Conservation (phyloP, 2,797 vertebrate species). For the Phrynocephalus vlangalii region DNA sequence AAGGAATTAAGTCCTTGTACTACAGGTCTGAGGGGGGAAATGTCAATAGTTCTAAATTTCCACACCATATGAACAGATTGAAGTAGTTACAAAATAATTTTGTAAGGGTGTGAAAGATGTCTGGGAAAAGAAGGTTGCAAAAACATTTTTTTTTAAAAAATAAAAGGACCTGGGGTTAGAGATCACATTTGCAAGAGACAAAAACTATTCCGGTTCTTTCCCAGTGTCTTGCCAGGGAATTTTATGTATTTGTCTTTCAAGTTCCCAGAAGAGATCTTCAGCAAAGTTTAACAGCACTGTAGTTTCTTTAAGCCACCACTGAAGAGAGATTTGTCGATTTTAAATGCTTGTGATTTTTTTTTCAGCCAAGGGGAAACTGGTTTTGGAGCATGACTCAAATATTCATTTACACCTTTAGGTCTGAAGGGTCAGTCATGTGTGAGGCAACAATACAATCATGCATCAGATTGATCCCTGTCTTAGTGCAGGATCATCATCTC, state of each 20-base stretch:
- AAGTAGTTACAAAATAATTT: slow-evolving; percentile 37
- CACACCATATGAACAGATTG: slow-evolving; percentile 27
- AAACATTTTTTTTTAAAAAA: background rate
- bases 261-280: background rate
- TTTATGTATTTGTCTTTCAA: slow-evolving; percentile 6
- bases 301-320: slow-evolving; percentile 16
- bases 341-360: background rate
- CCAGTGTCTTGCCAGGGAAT: slow-evolving; percentile 21
- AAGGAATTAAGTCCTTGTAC: slow-evolving; percentile 35
- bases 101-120: slow-evolving; percentile 10
- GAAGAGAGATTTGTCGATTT: background rate
- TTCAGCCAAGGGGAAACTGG: background rate
- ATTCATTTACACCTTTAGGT: background rate
- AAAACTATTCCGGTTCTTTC: slow-evolving; percentile 29
- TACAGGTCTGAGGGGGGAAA: slow-evolving; percentile 19
- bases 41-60: slow-evolving; percentile 41
- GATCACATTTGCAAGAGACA: slow-evolving; percentile 9
- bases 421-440: no score
- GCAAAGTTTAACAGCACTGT: background rate
- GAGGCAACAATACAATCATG: background rate
- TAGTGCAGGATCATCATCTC: background rate
- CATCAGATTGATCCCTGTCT: background rate
- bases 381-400: background rate
- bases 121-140: background rate
- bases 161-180: background rate